Conservation (phyloP, 1,140 invertebrate genomes). For the Drosophila eugracilis region DNA sequence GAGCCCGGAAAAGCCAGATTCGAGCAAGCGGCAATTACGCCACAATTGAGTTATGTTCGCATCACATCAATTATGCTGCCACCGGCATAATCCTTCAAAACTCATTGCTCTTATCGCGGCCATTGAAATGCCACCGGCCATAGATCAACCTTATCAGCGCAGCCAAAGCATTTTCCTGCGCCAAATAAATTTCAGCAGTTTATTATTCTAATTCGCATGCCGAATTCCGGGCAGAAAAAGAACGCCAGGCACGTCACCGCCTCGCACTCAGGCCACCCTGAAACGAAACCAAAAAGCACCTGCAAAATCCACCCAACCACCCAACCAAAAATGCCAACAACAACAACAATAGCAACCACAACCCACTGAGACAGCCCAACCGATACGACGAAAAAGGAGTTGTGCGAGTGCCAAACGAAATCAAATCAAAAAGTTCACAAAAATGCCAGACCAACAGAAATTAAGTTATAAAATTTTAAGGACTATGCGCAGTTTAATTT, state of each 20-base stretch:
- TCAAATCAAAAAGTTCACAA: constrained; percentile 83
- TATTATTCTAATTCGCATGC: constrained; percentile 79
- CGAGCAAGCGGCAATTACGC: constrained; percentile 16
- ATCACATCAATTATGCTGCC: constrained; percentile 50
- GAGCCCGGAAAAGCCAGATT: constrained; percentile 15
- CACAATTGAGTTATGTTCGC: constrained; percentile 46
- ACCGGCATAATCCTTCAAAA: constrained; percentile 59
- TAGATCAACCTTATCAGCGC: constrained; percentile 79
- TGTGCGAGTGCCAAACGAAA: constrained; percentile 53
- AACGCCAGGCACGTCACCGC: constrained; percentile 41
- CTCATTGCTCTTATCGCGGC: constrained; percentile 60
- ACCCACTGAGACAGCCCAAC: constrained; percentile 1
- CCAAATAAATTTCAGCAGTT: constrained; percentile 77
- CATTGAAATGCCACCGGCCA: constrained; percentile 58
- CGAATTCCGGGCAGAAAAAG: constrained; percentile 47
- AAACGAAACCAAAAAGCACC: neutral
- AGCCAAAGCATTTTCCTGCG: constrained; percentile 75
- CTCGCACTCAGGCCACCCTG: neutral
- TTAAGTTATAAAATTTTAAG: constrained; percentile 84
- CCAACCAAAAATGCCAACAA: constrained; percentile 3
- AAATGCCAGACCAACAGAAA: constrained; percentile 77
- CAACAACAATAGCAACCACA: neutral
- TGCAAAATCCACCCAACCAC: neutral
- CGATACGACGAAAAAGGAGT: constrained; percentile 39
- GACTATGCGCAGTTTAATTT: constrained; percentile 78